Evolutionary conservation across 2,797 vertebrate genomes (phyloP).

Genomic region (Nyctibius grandis): DNA sequence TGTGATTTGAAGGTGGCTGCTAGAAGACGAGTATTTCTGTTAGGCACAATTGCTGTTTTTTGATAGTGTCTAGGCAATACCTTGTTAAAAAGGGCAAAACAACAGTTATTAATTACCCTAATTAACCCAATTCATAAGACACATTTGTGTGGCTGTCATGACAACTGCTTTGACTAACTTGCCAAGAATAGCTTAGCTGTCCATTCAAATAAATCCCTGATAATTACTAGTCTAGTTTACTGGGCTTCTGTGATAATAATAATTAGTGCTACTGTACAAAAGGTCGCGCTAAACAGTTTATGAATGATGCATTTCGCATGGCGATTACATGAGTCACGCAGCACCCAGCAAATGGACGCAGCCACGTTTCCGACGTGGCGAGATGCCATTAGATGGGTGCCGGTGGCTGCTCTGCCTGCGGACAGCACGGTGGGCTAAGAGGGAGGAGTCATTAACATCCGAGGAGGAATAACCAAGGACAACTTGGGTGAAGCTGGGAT

Average conservation of each 20-base stretch:
- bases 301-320: conserved; percentile 80
- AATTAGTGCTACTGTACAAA: conserved; percentile 89
- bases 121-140: conserved; percentile 86
- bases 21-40: not conserved
- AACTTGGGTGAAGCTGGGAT: not conserved
- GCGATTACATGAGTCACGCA: conserved; percentile 72
- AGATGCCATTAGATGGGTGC: not conserved
- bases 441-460: not conserved
- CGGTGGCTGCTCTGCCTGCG: not conserved
- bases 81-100: conserved; percentile 72
- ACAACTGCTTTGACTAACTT: conserved; percentile 83
- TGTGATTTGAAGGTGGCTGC: not conserved
- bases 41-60: conserved; percentile 55
- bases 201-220: conserved; percentile 91
- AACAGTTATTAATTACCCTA: conserved; percentile 84
- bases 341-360: conserved; percentile 24
- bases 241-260: conserved; percentile 88
- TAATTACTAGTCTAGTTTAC: conserved; percentile 93
- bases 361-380: not conserved
- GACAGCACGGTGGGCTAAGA: not conserved
- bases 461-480: not conserved
- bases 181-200: conserved; percentile 87
- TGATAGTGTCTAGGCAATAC: conserved; percentile 62
- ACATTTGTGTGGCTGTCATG: conserved; percentile 84
- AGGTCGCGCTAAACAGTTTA: conserved; percentile 90